These are phyloP conservation scores for Torymus tubicola DNA, from an alignment of 2,888 invertebrate genomes.

Conservation along the genomic window DNA sequence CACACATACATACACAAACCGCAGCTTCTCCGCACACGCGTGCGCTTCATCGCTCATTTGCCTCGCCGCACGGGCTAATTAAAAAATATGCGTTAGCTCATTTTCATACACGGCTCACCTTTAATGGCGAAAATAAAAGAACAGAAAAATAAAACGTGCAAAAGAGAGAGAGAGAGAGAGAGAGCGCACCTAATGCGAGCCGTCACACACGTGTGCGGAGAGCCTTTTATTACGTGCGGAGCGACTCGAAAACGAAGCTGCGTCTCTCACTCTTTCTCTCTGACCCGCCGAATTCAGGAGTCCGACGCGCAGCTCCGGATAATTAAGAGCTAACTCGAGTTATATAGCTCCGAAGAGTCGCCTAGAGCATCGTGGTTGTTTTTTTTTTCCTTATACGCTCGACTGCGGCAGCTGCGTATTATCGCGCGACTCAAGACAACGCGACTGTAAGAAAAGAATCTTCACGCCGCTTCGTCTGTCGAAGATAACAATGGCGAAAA, in stretches of 20 bases:
- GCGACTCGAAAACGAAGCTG: conserved; percentile 38
- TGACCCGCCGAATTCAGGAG: conserved; percentile 46
- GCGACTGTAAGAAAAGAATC: neutral
- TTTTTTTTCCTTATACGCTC: too few relatives aligned
- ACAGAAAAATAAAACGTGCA: conserved; percentile 4
- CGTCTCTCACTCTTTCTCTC: conserved; percentile 39
- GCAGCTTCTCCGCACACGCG: conserved; percentile 10
- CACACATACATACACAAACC: too few relatives aligned
- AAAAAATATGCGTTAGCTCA: conserved; percentile 56
- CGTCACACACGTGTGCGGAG: conserved; percentile 18
- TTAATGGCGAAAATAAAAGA: neutral
- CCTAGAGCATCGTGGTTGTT: neutral
- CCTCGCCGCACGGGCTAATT: conserved; percentile 41
- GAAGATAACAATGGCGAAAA: conserved; percentile 20
- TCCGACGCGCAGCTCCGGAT: conserved; percentile 35
- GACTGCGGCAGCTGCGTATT: neutral
- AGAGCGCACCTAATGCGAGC: conserved; percentile 19
- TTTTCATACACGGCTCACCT: conserved; percentile 42
- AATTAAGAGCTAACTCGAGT: conserved; percentile 49
- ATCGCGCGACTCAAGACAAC: neutral
- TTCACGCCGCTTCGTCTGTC: neutral
- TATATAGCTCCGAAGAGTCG: neutral
- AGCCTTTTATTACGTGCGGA: conserved; percentile 36
- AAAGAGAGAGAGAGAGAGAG: conserved; percentile 23
- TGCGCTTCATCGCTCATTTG: conserved; percentile 54